Conservation (phyloP, 1,140 invertebrate genomes). For the Bombus pascuorum region DNA sequence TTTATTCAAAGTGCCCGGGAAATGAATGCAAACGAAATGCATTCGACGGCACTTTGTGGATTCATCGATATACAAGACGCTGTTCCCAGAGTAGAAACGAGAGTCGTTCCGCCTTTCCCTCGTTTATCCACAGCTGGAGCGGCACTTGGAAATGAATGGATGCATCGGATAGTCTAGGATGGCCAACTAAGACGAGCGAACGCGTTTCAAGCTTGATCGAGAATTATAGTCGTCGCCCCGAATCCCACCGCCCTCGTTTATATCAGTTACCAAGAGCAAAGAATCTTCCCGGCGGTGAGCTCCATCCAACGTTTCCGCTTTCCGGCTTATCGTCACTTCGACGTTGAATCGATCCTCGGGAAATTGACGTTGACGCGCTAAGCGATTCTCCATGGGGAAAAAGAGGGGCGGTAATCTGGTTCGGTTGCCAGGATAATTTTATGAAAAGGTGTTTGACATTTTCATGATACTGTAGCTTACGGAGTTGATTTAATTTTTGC, state of each 20-base stretch:
- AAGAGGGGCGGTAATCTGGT: background rate
- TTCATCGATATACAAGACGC: conserved; percentile 37
- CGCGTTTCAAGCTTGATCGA: conserved; percentile 42
- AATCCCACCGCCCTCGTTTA: conserved; percentile 30
- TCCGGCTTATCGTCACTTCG: conserved; percentile 6
- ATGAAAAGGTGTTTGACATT: background rate
- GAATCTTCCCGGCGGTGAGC: conserved; percentile 7
- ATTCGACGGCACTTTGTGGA: conserved; percentile 26
- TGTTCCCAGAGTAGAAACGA: background rate
- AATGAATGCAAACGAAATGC: conserved; percentile 40
- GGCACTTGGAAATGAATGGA: background rate
- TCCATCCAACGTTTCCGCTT: conserved; percentile 10
- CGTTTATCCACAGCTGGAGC: background rate
- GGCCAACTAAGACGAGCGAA: conserved; percentile 27
- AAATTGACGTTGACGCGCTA: conserved; percentile 27
- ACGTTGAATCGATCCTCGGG: conserved; percentile 10
- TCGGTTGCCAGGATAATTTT: background rate
- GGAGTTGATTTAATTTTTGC: background rate
- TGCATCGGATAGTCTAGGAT: background rate
- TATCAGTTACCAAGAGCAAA: conserved; percentile 52
- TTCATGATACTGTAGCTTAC: no score
- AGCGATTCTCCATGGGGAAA: background rate
- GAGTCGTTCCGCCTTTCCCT: background rate
- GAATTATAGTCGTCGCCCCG: conserved; percentile 53
- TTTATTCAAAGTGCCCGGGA: conserved; percentile 27